Percentiles rank a stretch among this genome's conserved stretches.
These are phyloP conservation scores for Urosaurus nigricauda DNA, from an alignment of 2,797 vertebrate genomes.

Conservation along the genomic window DNA sequence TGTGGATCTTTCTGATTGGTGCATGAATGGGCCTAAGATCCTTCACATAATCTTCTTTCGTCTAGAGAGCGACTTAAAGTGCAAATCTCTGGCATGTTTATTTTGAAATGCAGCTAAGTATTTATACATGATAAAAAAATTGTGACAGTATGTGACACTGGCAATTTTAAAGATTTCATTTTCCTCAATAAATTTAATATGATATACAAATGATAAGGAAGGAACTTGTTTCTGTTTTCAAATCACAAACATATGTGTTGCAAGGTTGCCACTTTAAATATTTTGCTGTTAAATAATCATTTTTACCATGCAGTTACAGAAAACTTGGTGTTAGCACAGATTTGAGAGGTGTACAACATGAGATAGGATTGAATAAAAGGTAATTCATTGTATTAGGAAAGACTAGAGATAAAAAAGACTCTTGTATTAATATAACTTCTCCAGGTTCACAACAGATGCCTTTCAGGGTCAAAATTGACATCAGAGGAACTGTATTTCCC, in stretches of 20 bases:
- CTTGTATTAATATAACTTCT: not conserved
- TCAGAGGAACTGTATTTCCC: no score
- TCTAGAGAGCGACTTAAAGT: slow-evolving; percentile 74
- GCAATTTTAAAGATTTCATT: slow-evolving; percentile 33
- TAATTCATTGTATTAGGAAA: not conserved
- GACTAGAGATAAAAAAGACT: not conserved
- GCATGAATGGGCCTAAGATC: slow-evolving; percentile 72
- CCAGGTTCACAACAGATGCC: not conserved
- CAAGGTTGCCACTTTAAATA: not conserved
- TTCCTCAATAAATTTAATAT: slow-evolving; percentile 22
- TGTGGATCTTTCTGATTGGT: slow-evolving; percentile 68
- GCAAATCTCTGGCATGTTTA: slow-evolving; percentile 74
- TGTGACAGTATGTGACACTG: slow-evolving; percentile 29
- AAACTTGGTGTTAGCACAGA: not conserved
- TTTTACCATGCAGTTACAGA: not conserved
- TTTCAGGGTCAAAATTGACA: not conserved
- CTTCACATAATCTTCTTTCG: slow-evolving; percentile 91
- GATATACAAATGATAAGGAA: not conserved
- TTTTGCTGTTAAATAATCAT: slow-evolving; percentile 9
- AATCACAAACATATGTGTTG: not conserved
- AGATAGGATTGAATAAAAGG: not conserved
- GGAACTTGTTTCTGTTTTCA: slow-evolving; percentile 21
- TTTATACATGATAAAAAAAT: slow-evolving; percentile 41
- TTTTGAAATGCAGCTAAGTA: slow-evolving; percentile 63
- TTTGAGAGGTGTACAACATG: slow-evolving; percentile 6